phyloP scores from a whole-genome alignment of 2,797 vertebrate species.

The Sebastes steindachneri region DNA sequence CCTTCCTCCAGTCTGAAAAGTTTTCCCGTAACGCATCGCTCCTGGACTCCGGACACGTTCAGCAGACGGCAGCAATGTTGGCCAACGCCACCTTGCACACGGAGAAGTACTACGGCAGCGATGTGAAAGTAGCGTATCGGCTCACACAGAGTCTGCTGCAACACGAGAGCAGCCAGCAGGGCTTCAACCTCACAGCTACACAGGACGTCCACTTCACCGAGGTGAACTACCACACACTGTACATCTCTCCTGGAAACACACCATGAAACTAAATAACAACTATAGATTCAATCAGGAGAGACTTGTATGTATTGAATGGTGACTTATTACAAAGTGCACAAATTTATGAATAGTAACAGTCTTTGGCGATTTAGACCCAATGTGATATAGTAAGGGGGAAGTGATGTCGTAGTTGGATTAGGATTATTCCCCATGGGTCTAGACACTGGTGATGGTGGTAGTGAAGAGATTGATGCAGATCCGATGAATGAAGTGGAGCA shows the following conservation, averaged over 20 bases:
- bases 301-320: no score
- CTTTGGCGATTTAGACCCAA: no score
- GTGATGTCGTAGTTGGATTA: no score
- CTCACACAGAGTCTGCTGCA: constrained; percentile 88
- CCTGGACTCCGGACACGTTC: constrained; percentile 84
- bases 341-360: no score
- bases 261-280: neutral
- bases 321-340: no score
- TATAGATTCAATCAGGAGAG: no score
- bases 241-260: neutral
- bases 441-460: no score
- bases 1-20: constrained; percentile 82
- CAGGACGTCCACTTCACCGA: constrained; percentile 96
- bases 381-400: no score
- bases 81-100: constrained; percentile 87
- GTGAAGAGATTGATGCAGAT: no score
- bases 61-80: constrained; percentile 85
- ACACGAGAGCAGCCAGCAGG: constrained; percentile 90
- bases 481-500: no score
- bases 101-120: constrained; percentile 87
- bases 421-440: no score
- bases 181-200: constrained; percentile 92
- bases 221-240: constrained; percentile 73
- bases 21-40: constrained; percentile 84
- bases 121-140: constrained; percentile 89